These are phyloP conservation scores for Didymodactylos carnosus DNA, from an alignment of 2,888 invertebrate genomes.

Conservation along the genomic window DNA sequence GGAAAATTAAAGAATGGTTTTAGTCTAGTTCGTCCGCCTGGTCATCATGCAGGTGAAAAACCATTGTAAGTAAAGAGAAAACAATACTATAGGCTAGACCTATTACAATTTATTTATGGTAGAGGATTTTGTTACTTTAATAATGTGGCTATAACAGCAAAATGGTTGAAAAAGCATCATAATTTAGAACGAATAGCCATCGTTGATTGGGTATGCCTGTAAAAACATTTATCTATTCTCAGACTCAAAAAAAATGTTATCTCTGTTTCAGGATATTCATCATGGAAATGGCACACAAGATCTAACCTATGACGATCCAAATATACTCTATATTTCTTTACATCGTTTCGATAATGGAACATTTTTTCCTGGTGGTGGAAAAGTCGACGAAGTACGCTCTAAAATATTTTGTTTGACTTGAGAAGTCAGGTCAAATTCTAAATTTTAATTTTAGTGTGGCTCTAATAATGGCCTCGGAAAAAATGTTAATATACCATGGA, in stretches of 20 bases:
- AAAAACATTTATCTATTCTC: too few species aligned
- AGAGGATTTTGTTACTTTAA: constrained; percentile 72
- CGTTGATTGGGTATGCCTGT: neutral
- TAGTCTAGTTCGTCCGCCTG: constrained; percentile 62
- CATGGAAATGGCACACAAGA: constrained; percentile 66
- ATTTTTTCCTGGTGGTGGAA: neutral
- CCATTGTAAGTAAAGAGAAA: neutral
- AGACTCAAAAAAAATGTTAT: constrained; percentile 46
- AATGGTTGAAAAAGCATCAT: constrained; percentile 43
- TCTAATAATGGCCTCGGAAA: constrained; percentile 67
- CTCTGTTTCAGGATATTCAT: constrained; percentile 87
- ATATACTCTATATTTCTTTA: constrained; percentile 65
- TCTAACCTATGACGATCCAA: constrained; percentile 17
- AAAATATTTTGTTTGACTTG: neutral
- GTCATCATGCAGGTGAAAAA: constrained; percentile 61
- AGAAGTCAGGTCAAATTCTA: neutral
- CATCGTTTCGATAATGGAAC: constrained; percentile 67
- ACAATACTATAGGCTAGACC: too few species aligned
- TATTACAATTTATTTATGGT: too few species aligned
- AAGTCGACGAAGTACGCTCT: neutral
- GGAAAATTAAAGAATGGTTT: constrained; percentile 42
- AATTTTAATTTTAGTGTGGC: constrained; percentile 47
- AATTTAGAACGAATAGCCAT: neutral
- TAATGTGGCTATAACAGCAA: constrained; percentile 61
- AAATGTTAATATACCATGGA: constrained; percentile 90